Conservation (phyloP, 2,888 invertebrate genomes). For the Emmelina monodactyla region DNA sequence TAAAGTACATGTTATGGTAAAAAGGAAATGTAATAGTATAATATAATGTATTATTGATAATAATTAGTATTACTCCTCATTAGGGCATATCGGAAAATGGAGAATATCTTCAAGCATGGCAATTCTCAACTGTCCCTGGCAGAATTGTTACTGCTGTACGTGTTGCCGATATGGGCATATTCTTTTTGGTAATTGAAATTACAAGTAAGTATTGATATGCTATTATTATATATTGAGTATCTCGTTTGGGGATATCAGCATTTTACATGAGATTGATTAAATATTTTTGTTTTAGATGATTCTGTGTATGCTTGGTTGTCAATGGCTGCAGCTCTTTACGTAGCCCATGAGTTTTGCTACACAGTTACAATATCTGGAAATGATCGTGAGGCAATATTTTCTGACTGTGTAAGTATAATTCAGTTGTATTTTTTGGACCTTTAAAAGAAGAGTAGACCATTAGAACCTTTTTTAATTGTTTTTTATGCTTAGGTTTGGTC, state of each 20-base stretch:
- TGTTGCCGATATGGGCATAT: conserved; percentile 53
- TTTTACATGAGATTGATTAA: neutral
- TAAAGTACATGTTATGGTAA: no score
- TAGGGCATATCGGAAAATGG: conserved; percentile 52
- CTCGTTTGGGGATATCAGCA: neutral
- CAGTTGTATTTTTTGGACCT: neutral
- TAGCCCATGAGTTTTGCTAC: conserved; percentile 45
- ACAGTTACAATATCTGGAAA: conserved; percentile 53
- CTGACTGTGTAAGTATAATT: conserved; percentile 41
- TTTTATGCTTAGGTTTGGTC: conserved; percentile 39
- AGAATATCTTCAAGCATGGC: conserved; percentile 56
- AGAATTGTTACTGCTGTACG: conserved; percentile 50
- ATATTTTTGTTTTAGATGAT: conserved; percentile 26
- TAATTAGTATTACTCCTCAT: neutral
- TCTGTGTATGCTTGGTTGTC: conserved; percentile 43
- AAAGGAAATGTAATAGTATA: no score
- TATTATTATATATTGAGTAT: neutral
- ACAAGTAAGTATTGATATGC: conserved; percentile 44
- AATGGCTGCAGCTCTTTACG: conserved; percentile 50
- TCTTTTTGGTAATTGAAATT: conserved; percentile 54
- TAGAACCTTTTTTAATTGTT: neutral
- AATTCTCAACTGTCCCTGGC: conserved; percentile 44
- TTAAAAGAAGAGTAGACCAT: neutral
- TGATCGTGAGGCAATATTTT: conserved; percentile 56
- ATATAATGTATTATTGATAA: neutral